Base-by-base conservation (phyloP, 2,113 vertebrate species). In the Plecturocebus donacophilus region DNA sequence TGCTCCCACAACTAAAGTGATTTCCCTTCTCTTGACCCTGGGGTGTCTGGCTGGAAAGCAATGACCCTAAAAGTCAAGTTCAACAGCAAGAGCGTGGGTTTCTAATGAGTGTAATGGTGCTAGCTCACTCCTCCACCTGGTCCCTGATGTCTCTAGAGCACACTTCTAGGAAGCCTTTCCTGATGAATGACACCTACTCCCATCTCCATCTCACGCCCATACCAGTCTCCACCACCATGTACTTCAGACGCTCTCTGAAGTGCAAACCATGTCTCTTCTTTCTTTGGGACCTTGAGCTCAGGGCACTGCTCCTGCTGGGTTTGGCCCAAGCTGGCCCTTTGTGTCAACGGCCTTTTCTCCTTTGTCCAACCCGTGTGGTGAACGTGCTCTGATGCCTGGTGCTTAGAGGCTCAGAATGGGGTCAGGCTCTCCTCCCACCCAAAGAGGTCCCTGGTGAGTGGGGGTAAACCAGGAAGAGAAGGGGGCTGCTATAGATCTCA, bases 121-220 rank as follows among this genome's bases (percentile, higher is more conserved):
- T 2, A 2, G 16, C 16, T 49, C 58, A 4, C 8, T 8, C 49
- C n/a, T 25, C 38, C 6, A 5, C 42, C 2, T 11, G 76, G n/a
- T 27, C 42, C 70, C 3, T 7, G 7, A 14, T 23, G 20, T 71
- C 68, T 64, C 38, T 4, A n/a, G 68, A 70, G 30, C 7, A 13
- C 32, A 35, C 23, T 23, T 68, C 61, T 6, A 75, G 40, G 23
- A 85, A 87, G 52, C 21, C 56, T 87, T 42, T n/a, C 40, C 17
- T 14, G 56, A 71, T 32, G 2, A 35, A 27, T 20, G 3, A 3
- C 2, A 19, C 20, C 30, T 7, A 27, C 6, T 5, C 5, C 68
- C 8, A 11, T 56, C 38, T n/a, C 79, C 16, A 5, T 42, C n/a
- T 38, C 56, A 14, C 11, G 20, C 17, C 38, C 9, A 0, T 42